These are phyloP conservation scores for Conger conger DNA, from an alignment of 2,113 vertebrate genomes.

Conservation along the genomic window DNA sequence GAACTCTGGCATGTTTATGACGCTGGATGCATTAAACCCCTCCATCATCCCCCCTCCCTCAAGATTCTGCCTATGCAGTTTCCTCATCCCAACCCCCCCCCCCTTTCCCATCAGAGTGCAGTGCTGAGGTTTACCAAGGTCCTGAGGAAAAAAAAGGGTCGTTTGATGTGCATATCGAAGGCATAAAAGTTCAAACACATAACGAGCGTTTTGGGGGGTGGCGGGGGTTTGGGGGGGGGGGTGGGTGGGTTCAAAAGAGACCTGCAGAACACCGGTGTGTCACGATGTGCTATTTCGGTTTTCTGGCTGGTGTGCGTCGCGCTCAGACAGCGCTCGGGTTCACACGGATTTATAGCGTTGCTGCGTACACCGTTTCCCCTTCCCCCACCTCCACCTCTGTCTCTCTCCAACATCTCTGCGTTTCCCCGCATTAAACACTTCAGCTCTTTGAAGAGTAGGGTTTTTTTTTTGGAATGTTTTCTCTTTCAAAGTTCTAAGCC, in stretches of 20 bases:
- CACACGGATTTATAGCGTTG: not conserved
- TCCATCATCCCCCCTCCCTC: not conserved
- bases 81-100: too few species aligned
- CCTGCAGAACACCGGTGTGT: not conserved
- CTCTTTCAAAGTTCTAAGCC: too few species aligned
- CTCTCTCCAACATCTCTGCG: not conserved
- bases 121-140: not conserved
- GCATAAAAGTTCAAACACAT: conserved; percentile 9
- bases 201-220: too few species aligned
- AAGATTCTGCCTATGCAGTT: conserved; percentile 7
- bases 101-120: not conserved
- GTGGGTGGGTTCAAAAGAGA: not conserved
- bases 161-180: conserved; percentile 4
- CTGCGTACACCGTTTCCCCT: not conserved
- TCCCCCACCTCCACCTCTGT: not conserved
- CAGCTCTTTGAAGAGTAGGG: too few species aligned
- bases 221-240: too few species aligned
- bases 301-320: not conserved
- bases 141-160: not conserved
- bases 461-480: too few species aligned
- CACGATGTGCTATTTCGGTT: not conserved
- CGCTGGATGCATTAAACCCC: conserved; percentile 8
- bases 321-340: not conserved
- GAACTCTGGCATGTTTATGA: conserved; percentile 3
- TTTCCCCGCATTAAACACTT: not conserved